Percentiles rank a stretch among this genome's conserved stretches.
Evolutionary conservation across 2,888 invertebrate genomes (phyloP).

Genomic region (Axea sp.): DNA sequence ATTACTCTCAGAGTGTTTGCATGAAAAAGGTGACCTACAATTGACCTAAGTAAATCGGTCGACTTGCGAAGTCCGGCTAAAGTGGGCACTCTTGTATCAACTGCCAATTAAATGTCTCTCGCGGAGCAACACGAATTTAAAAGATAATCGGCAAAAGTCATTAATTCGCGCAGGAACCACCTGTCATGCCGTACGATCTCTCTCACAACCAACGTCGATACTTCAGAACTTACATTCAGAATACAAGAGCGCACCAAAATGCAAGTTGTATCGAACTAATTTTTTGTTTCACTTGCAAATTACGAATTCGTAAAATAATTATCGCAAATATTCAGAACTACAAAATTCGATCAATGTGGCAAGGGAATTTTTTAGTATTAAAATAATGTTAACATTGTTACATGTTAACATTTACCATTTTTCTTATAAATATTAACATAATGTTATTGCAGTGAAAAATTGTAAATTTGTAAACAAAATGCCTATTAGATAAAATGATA

Average conservation of each 20-base stretch:
- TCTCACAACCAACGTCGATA: constrained; percentile 28
- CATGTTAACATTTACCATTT: too few species aligned
- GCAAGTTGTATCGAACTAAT: neutral
- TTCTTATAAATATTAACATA: too few species aligned
- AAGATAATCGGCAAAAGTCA: constrained; percentile 66
- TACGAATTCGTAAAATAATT: constrained; percentile 19
- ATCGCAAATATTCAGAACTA: neutral
- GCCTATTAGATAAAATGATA: too few species aligned
- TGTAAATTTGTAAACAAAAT: too few species aligned
- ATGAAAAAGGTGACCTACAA: constrained; percentile 33
- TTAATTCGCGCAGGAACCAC: constrained; percentile 67
- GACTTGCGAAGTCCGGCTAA: constrained; percentile 15
- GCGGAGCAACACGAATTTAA: constrained; percentile 43
- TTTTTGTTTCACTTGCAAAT: constrained; percentile 19
- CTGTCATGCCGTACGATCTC: constrained; percentile 58
- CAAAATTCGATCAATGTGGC: neutral
- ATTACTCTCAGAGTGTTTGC: constrained; percentile 29
- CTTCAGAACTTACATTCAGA: neutral
- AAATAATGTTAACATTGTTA: too few species aligned
- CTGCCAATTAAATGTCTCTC: constrained; percentile 56
- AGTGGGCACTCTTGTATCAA: constrained; percentile 31
- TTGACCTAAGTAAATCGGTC: constrained; percentile 38
- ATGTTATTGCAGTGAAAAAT: too few species aligned
- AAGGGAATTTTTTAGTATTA: constrained; percentile 10
- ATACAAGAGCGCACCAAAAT: constrained; percentile 6